phyloP scores from a whole-genome alignment of 2,797 vertebrate species.

The Netta rufina region DNA sequence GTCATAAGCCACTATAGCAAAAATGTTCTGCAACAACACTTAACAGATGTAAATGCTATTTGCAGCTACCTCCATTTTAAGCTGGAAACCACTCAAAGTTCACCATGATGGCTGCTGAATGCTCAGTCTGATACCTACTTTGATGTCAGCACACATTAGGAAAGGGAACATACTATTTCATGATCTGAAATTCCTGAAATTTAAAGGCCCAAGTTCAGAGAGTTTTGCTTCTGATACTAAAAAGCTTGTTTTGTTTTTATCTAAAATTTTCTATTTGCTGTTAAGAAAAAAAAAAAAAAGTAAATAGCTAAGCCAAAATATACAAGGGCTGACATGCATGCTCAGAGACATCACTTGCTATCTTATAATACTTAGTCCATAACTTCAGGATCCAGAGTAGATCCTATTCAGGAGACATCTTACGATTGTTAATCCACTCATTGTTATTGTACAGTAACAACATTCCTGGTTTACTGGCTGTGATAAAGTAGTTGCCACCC shows the following conservation, averaged over 20 bases:
- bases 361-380: not conserved
- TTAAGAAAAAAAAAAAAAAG: not conserved
- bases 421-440: not conserved
- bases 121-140: not conserved
- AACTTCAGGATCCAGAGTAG: conserved; percentile 42
- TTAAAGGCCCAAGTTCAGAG: not conserved
- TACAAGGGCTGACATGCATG: not conserved
- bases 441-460: not conserved
- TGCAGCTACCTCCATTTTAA: not conserved
- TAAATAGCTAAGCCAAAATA: not conserved
- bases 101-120: not conserved
- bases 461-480: conserved; percentile 21
- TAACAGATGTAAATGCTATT: not conserved
- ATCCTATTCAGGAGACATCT: not conserved
- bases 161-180: not conserved
- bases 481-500: not conserved
- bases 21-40: not conserved
- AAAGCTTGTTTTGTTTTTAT: not conserved
- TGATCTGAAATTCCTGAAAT: not conserved
- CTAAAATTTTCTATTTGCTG: not conserved
- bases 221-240: not conserved
- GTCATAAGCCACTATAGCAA: not conserved
- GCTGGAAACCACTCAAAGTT: not conserved
- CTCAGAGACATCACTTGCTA: not conserved
- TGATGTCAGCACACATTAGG: not conserved